Evolutionary conservation across 37 sponge, comb jelly and placozoan species (phyloP), one percentile per base, ranked within the genome.

Genomic region (Agelas oroides): DNA sequence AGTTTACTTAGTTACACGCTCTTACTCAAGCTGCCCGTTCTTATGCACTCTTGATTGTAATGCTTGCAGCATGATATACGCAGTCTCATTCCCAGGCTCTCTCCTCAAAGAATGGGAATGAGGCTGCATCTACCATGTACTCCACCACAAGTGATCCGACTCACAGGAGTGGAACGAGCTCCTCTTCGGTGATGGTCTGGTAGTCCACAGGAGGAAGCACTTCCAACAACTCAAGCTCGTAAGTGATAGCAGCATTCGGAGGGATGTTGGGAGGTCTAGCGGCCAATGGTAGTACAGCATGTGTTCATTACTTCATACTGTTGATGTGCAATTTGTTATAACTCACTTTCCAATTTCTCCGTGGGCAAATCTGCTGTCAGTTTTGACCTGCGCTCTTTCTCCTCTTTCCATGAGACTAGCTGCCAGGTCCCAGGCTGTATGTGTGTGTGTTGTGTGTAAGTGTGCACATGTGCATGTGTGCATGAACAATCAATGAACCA

Each of bases 371-470:
- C 90, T 67, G 16, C 86, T 30, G 27, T 31, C 36, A 63, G 90
- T 75, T 54, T 89, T 84, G 1, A 93, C 75, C 25, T 70, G 34
- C 11, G 75, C 70, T 16, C 82, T n/a, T 75, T 93, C 94, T 5
- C 87, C 87, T 14, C 18, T 59, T 41, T 77, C 82, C 94, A 93
- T 93, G n/a, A 93, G 59, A 73, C 62, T 71, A 37, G 77, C 86
- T 28, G 62, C 83, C 17, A 93, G 36, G 75, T 93, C 94, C 76
- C 81, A 75, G n/a, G 94, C 94, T 92, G 77, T 33, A n/a, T n/a
- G 66, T 53, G 21, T 20, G 20, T 28, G 33, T 18, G 27, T 13
- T 60, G 56, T 58, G 20, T 58, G 23, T 32, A 15, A 8, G 38
- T 36, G 21, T 70, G 38, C 13, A 34, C 34, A 13, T 46, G 46